Evolutionary conservation across 1,140 invertebrate species (phyloP), one percentile per base, ranked within the genome.

Genomic region (Drosophila lowei): DNA sequence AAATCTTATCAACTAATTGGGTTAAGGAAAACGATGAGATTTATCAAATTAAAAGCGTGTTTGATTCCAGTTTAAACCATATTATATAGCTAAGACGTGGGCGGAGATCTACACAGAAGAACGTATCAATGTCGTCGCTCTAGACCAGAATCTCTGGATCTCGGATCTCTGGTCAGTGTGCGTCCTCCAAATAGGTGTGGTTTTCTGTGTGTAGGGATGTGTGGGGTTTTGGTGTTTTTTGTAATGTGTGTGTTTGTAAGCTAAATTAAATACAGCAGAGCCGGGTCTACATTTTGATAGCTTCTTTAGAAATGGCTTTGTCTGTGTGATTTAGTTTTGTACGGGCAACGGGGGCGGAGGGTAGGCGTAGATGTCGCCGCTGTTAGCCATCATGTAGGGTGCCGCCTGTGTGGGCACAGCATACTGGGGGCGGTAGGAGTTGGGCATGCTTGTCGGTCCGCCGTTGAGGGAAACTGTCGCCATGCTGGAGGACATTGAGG

Each of bases 291-390:
- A 67, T 59, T 75, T 57, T 65, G 62, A 74, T 79, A 86, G 58
- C 77, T 55, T 85, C 62, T 81, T 53, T 61, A 55, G 57, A 72
- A 50, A 64, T 30, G 58, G 62, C 71, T 64, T 75, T 63, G 49
- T 47, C 55, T 55, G 41, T 60, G 38, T 50, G 8, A 25, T 83
- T 88, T 90, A 91, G 61, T 91, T 91, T 65, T 91, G 84, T 68
- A 90, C 90, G 53, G 90, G 90, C 72, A 91, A 77, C 63, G 90
- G 90, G 16, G 90, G 90, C 59, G 90, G 90, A 44, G 89, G 90
- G 53, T 89, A 89, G 21, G 85, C 85, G 63, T 72, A 89, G 52
- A 88, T 81, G 48, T 78, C 75, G 18, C 72, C 66, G 2, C 74
- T 38, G 43, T 77, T 72, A 16, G 74, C 60, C 78, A 89, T 89